Conservation (phyloP, 2,797 vertebrate species). For the Myotis pilosus region DNA sequence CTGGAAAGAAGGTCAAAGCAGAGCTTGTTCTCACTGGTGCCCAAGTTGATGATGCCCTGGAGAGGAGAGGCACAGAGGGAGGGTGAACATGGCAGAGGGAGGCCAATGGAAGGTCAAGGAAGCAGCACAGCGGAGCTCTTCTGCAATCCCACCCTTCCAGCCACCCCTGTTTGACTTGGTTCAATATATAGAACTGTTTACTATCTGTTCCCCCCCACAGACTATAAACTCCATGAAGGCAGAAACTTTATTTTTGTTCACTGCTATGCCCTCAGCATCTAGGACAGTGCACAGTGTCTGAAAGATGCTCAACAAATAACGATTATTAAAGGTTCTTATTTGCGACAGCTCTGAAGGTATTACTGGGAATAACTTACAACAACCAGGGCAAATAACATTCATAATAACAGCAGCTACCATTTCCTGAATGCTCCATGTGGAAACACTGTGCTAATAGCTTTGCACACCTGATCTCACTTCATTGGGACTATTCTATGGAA, state of each 20-base stretch:
- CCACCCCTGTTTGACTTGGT: not conserved
- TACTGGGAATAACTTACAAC: not conserved
- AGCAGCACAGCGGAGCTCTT: not conserved
- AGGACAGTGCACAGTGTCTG: not conserved
- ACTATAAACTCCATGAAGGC: not conserved
- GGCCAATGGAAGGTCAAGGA: not conserved
- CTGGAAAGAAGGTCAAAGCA: conserved; percentile 93
- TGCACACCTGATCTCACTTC: not conserved
- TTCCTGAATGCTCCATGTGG: not conserved
- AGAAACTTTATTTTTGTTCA: not conserved
- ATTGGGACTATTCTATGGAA: not conserved
- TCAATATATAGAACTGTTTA: not conserved
- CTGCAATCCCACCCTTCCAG: not conserved
- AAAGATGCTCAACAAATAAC: not conserved
- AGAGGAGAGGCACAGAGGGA: conserved; percentile 44
- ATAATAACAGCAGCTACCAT: not conserved
- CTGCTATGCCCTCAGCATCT: not conserved
- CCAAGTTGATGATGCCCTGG: conserved; percentile 96
- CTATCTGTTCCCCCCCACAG: not conserved
- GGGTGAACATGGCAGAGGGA: not conserved
- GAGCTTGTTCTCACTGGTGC: conserved; percentile 97
- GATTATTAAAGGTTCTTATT: not conserved
- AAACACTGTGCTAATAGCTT: not conserved
- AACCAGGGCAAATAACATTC: not conserved
- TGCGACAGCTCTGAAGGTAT: not conserved